A percentile compares a stretch with the other conserved stretches of the same genome.
Conservation (phyloP, 1,140 invertebrate species). For the Grapholita molesta region DNA sequence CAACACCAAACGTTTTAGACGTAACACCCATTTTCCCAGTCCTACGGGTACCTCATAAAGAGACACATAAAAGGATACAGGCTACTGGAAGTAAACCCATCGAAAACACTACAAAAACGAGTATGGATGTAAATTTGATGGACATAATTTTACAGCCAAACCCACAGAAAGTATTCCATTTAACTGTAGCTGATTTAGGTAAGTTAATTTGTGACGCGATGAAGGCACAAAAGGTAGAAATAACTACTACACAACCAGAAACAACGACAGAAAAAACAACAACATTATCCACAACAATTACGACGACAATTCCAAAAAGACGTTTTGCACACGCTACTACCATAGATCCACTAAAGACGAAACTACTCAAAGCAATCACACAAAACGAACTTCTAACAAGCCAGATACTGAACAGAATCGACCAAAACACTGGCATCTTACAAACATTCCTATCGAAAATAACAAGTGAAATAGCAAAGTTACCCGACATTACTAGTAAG, state of each 20-base stretch:
- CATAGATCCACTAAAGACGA: constrained; percentile 21
- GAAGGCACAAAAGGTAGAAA: background rate
- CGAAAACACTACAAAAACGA: background rate
- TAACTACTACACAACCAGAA: background rate
- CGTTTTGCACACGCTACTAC: background rate
- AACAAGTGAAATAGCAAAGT: constrained; percentile 23
- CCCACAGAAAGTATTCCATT: constrained; percentile 12
- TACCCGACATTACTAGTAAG: background rate
- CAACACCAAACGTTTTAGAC: background rate
- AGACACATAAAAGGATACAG: constrained; percentile 32
- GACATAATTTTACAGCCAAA: constrained; percentile 3
- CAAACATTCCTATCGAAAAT: constrained; percentile 43
- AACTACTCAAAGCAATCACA: constrained; percentile 34
- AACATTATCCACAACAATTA: background rate
- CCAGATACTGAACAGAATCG: constrained; percentile 46
- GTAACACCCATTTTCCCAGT: background rate
- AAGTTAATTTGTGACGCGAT: background rate
- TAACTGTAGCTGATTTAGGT: background rate
- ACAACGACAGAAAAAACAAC: background rate
- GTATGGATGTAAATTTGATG: background rate
- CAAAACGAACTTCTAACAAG: constrained; percentile 39
- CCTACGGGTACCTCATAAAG: background rate
- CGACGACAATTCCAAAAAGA: background rate
- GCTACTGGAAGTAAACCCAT: background rate
- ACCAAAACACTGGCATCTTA: constrained; percentile 46